Base-by-base conservation (phyloP, 2,113 vertebrate genomes). In the Antidorcas marsupialis region DNA sequence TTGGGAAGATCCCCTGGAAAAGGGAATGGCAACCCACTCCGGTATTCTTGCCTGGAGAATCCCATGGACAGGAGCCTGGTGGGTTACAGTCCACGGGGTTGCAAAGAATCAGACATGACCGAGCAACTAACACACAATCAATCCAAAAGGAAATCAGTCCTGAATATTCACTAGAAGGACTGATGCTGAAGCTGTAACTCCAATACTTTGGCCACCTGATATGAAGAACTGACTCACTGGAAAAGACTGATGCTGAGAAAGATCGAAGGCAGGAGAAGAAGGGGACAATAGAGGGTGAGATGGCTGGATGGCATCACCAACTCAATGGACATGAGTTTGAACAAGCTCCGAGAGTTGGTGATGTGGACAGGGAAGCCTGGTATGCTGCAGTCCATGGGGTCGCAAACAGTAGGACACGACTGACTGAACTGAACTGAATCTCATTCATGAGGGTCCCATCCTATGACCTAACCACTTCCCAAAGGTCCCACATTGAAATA, bases 391-490 rank as follows among this genome's bases (percentile, higher is more conserved):
- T 39, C 67, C n/a, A 71, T 1, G n/a, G 67, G 5, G n/a, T 23
- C 5, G 1, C n/a, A 23, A 71, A 71, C n/a, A 71, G n/a, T 39
- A 2, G 1, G 67, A 23, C 10, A 71, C 19, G 0, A 71, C 19
- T 71, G n/a, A 71, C 19, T 71, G 67, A 71, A 71, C 1, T 71
- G 67, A 71, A 71, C n/a, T 71, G 19, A 39, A 3, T 92, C 19
- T 23, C n/a, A 90, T 27, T 78, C 71, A n/a, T 45, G 14, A 57
- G 36, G 36, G 36, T 21, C 11, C 60, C 19, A 55, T 28, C 28
- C 28, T 92, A 84, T 45, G 62, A 55, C 50, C 36, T 59, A 47
- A 85, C 17, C 39, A 50, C 21, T 43, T 76, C 4, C 28, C 3
- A n/a, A 64, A 74, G 47, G 14, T 23, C 81, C 15, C 36, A 85